Base-by-base conservation (phyloP, 2,888 invertebrate species). In the Lycaena phlaeas region DNA sequence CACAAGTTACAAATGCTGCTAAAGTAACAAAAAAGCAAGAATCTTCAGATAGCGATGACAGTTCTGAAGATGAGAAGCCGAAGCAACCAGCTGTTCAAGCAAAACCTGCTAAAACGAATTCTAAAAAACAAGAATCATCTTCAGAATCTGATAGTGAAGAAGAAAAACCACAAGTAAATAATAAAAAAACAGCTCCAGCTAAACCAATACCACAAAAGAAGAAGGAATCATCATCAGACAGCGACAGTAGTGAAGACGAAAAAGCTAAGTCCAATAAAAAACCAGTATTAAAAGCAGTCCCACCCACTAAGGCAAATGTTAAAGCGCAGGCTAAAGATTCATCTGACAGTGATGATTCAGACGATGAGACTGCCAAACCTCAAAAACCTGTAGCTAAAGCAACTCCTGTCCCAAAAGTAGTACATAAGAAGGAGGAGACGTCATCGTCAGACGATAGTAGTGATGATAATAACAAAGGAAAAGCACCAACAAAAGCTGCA, bases 51-150 rank as follows among this genome's bases (percentile, higher is more conserved):
- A 68, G 68, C 41, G 52, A 50, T 40, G 69, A 71, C 14, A 63
- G 63, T 30, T 76, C 76, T 49, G 72, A 72, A 11, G 70, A 73
- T 43, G 79, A 81, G 29, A 68, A 69, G 42, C 53, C 52, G 39
- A 64, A 51, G 46, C 39, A 36, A 14, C 40, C 51, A 34, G 27
- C 49, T 11, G 48, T 46, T 18, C 36, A 36, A 14, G 43, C 48
- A 29, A 50, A 48, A 34, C 49, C 59, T 31, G 46, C 42, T 10
- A 56, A 64, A 36, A n/a, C 36, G 12, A 10, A 12, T 14, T 4
- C 36, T 3, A 36, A 36, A 36, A 25, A 36, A 14, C 34, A 48
- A 45, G 38, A 46, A 6, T 46, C 45, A 11, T 50, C 50, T 14
- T 50, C 67, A 36, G 60, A 71, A 14, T 49, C 48, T 37, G 46